phyloP scores from a whole-genome alignment of 2,797 vertebrate genomes.

The Ceyx erithaca region DNA sequence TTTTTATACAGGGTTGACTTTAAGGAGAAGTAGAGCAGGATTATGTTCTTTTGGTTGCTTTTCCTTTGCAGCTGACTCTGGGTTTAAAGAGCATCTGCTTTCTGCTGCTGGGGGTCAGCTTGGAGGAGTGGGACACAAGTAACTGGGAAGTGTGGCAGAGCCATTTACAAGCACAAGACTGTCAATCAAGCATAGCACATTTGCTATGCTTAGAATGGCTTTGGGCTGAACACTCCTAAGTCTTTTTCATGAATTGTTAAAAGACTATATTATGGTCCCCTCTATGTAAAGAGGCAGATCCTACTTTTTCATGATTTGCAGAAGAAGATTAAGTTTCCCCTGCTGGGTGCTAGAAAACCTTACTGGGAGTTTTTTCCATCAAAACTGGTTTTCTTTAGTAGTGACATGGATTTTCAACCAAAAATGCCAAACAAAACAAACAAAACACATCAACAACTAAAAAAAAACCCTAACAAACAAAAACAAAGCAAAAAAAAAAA shows the following conservation, averaged over 20 bases:
- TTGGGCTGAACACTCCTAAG: not conserved
- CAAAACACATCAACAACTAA: too few relatives aligned
- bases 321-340: not conserved
- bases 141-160: not conserved
- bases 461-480: not conserved
- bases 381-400: not conserved
- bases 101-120: not conserved
- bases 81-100: conserved; percentile 1
- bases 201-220: not conserved
- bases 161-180: not conserved
- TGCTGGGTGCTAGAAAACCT: not conserved
- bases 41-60: not conserved
- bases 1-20: not conserved
- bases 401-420: not conserved
- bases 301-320: not conserved
- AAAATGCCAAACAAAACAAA: too few relatives aligned
- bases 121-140: not conserved
- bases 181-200: not conserved
- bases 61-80: not conserved
- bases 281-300: not conserved
- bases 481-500: not conserved
- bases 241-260: not conserved
- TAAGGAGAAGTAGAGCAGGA: not conserved
- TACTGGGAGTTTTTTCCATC: not conserved
- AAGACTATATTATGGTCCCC: not conserved